Evolutionary conservation across 2,797 vertebrate species (phyloP), one percentile per base, ranked within the genome.

Genomic region (Podargus strigoides): DNA sequence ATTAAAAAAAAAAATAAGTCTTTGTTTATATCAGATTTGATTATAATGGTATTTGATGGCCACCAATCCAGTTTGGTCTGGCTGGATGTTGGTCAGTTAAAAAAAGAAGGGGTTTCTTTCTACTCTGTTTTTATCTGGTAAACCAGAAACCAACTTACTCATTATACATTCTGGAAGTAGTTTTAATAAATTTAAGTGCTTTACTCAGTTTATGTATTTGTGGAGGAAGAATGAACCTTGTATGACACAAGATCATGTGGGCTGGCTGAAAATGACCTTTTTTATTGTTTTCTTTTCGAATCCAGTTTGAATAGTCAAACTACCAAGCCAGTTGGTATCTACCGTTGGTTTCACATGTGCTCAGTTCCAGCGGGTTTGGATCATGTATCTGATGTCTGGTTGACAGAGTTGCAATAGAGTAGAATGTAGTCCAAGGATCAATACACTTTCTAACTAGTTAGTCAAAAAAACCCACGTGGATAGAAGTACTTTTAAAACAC

Each of bases 111-210:
- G 20, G 7, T 36, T 84, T 78, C 73, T 80, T 70, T 83, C 85
- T 81, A 30, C 74, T 80, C 64, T 87, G 89, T 84, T 91, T 91
- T 73, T 76, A 36, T 91, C 56, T 89, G 90, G 87, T 93, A 90
- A 89, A 89, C 90, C 94, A 94, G 85, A 93, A 95, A 95, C 85
- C 87, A 76, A 89, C n/a, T 47, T 89, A 39, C 20, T 83, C 85
- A 76, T 89, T 89, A 86, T 32, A 63, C 49, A 79, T 90, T 92
- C 90, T 82, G 63, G 67, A 74, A 79, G 44, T 55, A 85, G 34
- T 59, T 93, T 86, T 63, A 82, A 83, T 72, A 79, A 79, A 80
- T 63, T 53, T 34, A 86, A 92, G 37, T 26, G 59, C 80, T 88
- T 59, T 67, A 83, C 79, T 60, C 13, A 18, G n/a, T 55, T 85